Evolutionary conservation across 2,113 vertebrate species (phyloP).

Genomic region (Galbula dea): DNA sequence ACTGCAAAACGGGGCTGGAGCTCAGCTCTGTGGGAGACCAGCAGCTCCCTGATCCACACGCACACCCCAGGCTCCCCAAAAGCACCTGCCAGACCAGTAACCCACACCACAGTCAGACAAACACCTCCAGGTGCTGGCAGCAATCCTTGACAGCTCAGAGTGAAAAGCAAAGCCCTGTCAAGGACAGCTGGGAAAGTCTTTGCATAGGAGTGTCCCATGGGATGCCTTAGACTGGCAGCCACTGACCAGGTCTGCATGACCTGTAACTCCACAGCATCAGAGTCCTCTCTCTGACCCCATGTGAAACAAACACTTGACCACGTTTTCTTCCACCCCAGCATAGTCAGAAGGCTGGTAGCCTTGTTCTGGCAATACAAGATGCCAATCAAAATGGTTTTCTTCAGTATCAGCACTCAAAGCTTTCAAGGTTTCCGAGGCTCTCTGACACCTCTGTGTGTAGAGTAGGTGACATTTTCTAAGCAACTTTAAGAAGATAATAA

Average conservation of each 20-base stretch:
- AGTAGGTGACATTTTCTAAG: background rate
- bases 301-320: background rate
- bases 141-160: background rate
- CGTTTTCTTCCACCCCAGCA: background rate
- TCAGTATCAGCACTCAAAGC: background rate
- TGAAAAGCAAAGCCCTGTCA: background rate
- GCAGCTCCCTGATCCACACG: rapidly evolving
- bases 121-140: background rate
- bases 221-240: background rate
- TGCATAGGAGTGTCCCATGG: rapidly evolving
- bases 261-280: background rate
- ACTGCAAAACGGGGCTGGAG: background rate
- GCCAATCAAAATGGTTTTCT: background rate
- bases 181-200: background rate
- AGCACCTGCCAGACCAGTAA: background rate
- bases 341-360: background rate
- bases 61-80: background rate
- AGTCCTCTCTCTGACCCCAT: background rate
- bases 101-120: background rate
- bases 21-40: background rate
- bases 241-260: background rate
- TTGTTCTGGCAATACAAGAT: background rate
- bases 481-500: background rate
- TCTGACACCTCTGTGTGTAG: rapidly evolving
- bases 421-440: background rate